A percentile compares a stretch with the other conserved stretches of the same genome.
Evolutionary conservation across 2,888 invertebrate genomes (phyloP).

Genomic region (Polietes domitor): DNA sequence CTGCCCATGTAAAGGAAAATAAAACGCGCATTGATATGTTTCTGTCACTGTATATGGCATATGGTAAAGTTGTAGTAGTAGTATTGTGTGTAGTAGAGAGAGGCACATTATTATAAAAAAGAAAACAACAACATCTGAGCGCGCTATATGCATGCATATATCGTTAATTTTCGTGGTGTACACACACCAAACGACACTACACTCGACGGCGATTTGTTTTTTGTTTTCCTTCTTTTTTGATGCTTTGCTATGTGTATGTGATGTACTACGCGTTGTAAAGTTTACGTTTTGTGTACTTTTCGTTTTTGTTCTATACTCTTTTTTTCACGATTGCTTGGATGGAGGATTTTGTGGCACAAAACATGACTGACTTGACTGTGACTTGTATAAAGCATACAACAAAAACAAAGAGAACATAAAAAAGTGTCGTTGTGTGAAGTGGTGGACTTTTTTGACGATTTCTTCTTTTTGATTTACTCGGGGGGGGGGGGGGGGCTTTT

Average conservation of each 20-base stretch:
- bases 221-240: neutral
- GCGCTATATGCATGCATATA: neutral
- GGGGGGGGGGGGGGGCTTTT: too few species aligned
- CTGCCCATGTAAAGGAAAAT: neutral
- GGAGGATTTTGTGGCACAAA: slow-evolving; percentile 31
- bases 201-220: neutral
- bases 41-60: neutral
- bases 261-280: slow-evolving; percentile 13
- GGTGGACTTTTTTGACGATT: slow-evolving; percentile 10
- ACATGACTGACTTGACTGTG: neutral
- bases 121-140: slow-evolving; percentile 5
- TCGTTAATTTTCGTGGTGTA: neutral
- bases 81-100: neutral
- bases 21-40: slow-evolving; percentile 9
- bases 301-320: slow-evolving; percentile 9
- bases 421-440: slow-evolving; percentile 11
- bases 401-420: slow-evolving; percentile 4
- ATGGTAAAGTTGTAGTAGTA: neutral
- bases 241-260: neutral
- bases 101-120: slow-evolving; percentile 7
- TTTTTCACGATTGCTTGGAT: slow-evolving; percentile 13
- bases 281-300: slow-evolving; percentile 18
- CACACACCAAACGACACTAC: slow-evolving; percentile 14
- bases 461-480: neutral
- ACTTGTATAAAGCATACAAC: neutral